Conservation (phyloP, 2,797 vertebrate species). For the Morus bassanus region DNA sequence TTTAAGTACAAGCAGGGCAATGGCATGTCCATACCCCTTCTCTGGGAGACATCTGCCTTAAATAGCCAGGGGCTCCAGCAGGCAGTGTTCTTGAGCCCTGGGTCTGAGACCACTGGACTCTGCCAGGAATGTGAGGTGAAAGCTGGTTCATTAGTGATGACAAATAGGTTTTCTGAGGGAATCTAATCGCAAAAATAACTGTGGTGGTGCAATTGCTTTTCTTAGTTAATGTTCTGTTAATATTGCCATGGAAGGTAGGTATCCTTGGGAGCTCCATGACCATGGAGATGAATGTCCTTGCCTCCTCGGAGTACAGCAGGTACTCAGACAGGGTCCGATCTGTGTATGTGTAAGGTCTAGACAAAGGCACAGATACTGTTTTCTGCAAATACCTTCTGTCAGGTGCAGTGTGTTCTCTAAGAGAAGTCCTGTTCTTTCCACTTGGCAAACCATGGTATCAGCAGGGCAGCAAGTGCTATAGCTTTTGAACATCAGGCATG, state of each 20-base stretch:
- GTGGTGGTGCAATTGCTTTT: background rate
- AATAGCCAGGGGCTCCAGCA: background rate
- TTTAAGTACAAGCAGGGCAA: background rate
- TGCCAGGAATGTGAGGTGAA: background rate
- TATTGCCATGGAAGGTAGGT: background rate
- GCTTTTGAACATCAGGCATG: background rate
- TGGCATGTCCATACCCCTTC: background rate
- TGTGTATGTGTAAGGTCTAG: background rate
- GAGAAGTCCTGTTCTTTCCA: background rate
- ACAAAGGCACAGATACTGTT: background rate
- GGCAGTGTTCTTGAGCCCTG: accelerated
- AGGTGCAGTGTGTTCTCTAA: background rate
- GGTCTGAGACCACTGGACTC: background rate
- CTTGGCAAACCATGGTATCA: background rate
- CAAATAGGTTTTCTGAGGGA: background rate
- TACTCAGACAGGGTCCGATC: background rate
- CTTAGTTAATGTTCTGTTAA: background rate
- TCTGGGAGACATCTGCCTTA: background rate
- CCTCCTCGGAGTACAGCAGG: background rate
- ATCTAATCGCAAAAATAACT: background rate
- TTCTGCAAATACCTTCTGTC: background rate
- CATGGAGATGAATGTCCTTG: background rate
- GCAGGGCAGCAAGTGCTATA: background rate
- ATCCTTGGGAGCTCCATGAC: background rate
- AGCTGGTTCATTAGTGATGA: background rate